Evolutionary conservation across 2,797 vertebrate species (phyloP), one percentile per base, ranked within the genome.

Genomic region (Pteropus rufus): DNA sequence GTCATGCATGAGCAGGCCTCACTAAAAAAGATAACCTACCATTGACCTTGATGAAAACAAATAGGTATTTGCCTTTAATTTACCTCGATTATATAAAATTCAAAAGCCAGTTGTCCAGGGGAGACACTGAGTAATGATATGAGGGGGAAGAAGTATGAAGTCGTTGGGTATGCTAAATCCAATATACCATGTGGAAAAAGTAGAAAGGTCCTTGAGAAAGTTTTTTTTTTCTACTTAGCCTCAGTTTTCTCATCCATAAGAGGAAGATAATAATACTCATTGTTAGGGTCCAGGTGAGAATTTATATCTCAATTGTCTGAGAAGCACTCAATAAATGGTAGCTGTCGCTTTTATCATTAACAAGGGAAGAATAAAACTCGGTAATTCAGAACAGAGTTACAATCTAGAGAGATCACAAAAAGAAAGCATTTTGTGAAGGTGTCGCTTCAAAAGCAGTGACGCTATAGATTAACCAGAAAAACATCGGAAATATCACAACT

Each of bases 61-160:
- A 77, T 12, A 49, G 49, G 24, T 9, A n/a, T 92, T 96, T 91
- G n/a, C 60, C 56, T 94, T 86, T 64, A 76, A 44, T 92, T 93
- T 91, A 11, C 29, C 60, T 58, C 19, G n/a, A 24, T 92, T 88
- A 82, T 73, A 12, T 44, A 93, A 86, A 89, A 73, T 31, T 92
- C 77, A 75, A 83, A 94, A 64, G 26, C 36, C 39, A 60, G 31
- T 24, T 75, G 10, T 39, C 70, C 41, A n/a, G 16, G 9, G 89
- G 52, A 82, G 14, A 41, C 16, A 62, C 3, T 52, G 26, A 87
- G 41, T 34, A 21, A 4, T 34, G 24, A 89, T 5, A 0, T 52
- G 18, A 76, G 24, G n/a, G 31, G 2, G 36, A 3, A 60, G 39
- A 2, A 2, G 4, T 23, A 5, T 7, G 65, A 18, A 56, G 18